These are phyloP conservation scores for Anhinga anhinga DNA, from an alignment of 2,113 vertebrate genomes.

Conservation along the genomic window DNA sequence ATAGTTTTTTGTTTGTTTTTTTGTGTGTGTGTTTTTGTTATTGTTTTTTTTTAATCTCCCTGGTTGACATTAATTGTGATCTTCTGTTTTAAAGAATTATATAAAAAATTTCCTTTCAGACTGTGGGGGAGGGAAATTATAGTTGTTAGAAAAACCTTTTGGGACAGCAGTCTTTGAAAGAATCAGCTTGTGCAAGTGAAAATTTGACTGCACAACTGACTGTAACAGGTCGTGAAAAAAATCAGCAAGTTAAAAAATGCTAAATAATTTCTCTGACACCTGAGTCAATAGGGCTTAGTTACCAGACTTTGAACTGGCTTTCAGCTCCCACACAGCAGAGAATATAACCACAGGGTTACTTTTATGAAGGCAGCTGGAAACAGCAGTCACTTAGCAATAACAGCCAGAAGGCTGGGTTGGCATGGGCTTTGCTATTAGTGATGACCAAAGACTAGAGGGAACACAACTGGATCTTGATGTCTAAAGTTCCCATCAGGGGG, in stretches of 20 bases:
- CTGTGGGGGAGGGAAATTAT: fast-evolving
- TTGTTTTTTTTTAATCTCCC: background rate
- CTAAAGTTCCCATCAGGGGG: background rate
- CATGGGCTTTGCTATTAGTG: background rate
- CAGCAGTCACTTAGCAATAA: background rate
- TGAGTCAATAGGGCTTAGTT: background rate
- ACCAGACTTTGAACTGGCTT: background rate
- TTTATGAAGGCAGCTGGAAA: background rate
- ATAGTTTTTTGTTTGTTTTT: background rate
- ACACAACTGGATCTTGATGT: background rate
- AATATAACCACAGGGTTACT: background rate
- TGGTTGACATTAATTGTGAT: background rate
- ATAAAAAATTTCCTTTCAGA: background rate
- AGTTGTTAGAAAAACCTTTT: background rate
- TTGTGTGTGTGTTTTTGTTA: too few relatives aligned
- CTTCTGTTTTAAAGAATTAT: background rate
- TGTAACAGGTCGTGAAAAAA: background rate
- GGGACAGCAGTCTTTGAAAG: background rate
- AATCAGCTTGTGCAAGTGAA: background rate
- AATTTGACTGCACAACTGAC: background rate
- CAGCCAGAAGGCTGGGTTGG: background rate
- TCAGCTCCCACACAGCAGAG: background rate
- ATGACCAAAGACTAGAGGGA: background rate
- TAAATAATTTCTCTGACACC: background rate
- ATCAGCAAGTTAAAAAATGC: background rate